These are phyloP conservation scores for Seriola aureovittata DNA, from an alignment of 2,113 vertebrate species.

Conservation along the genomic window DNA sequence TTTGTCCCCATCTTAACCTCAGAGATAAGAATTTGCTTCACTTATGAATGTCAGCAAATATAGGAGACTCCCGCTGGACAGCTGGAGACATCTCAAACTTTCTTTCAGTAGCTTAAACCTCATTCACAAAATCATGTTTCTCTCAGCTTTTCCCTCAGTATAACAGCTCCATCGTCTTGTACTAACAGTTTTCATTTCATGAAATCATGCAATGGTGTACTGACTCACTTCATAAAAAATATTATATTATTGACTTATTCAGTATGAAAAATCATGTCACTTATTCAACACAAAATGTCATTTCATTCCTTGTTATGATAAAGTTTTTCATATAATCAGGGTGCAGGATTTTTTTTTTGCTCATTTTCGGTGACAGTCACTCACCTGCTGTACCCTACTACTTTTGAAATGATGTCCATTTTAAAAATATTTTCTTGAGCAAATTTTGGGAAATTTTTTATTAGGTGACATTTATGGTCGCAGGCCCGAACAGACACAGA, in stretches of 20 bases:
- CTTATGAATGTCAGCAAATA: constrained; percentile 10
- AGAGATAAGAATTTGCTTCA: constrained; percentile 25
- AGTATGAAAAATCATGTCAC: background rate
- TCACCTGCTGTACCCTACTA: no score
- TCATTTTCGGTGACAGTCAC: no score
- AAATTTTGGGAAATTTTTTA: background rate
- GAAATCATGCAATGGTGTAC: background rate
- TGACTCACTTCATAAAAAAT: background rate
- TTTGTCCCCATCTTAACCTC: constrained; percentile 1
- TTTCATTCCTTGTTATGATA: background rate
- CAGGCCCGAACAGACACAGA: background rate
- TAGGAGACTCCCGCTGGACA: background rate
- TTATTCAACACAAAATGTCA: background rate
- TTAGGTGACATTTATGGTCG: background rate
- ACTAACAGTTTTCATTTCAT: background rate
- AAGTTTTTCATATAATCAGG: background rate
- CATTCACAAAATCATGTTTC: background rate
- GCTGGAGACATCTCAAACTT: background rate
- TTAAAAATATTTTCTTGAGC: background rate
- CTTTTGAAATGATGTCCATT: no score
- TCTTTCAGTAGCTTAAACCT: background rate
- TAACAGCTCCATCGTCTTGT: background rate
- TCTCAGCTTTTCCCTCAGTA: background rate
- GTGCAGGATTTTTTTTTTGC: no score
- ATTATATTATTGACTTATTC: background rate